Conservation (phyloP, 2,113 vertebrate genomes). For the Struthio camelus region DNA sequence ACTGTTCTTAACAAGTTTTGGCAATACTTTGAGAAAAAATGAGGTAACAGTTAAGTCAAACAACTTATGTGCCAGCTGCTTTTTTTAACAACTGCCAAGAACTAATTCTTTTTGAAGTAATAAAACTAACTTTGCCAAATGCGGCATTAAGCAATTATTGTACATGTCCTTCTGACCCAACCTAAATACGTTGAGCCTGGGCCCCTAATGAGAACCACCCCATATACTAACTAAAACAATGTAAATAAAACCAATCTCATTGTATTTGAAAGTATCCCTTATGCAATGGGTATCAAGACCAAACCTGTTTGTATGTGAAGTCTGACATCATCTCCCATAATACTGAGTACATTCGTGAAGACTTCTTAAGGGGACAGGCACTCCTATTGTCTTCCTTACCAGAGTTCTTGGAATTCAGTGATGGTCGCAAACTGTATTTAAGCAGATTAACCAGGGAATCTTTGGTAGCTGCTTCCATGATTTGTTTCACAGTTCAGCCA, state of each 20-base stretch:
- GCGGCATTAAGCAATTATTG: conserved; percentile 56
- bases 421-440: neutral
- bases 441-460: neutral
- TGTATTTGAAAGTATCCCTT: neutral
- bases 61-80: conserved; percentile 50
- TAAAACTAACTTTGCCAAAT: conserved; percentile 55
- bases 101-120: conserved; percentile 23
- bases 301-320: neutral
- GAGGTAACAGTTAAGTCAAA: conserved; percentile 69
- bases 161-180: conserved; percentile 32
- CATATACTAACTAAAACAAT: neutral
- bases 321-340: neutral
- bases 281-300: neutral
- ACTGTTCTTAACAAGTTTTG: conserved; percentile 50
- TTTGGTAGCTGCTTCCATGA: neutral
- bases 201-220: conserved; percentile 16
- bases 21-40: conserved; percentile 69
- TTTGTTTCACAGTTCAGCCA: neutral
- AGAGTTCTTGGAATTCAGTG: fast-evolving
- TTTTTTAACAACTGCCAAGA: conserved; percentile 61
- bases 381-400: neutral
- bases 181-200: neutral
- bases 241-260: neutral
- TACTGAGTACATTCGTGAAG: neutral
- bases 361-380: neutral